Conservation (phyloP, 2,888 invertebrate genomes). For the Autographa pulchrina region DNA sequence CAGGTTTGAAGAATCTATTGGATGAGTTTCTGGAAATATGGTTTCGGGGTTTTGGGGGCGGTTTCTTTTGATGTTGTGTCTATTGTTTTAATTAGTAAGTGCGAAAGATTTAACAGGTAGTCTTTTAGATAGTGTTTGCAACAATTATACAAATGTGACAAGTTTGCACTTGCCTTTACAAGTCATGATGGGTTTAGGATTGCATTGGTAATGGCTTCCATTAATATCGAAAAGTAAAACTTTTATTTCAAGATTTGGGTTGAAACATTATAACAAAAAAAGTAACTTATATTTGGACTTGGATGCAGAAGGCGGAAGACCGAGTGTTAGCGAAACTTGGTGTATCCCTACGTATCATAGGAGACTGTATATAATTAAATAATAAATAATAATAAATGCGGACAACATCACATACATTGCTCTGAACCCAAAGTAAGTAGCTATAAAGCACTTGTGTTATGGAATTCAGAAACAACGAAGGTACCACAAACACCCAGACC, state of each 20-base stretch:
- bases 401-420: no score
- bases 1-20: slow-evolving; percentile 11
- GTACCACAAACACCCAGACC: no score
- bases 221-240: no score
- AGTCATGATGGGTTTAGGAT: no score
- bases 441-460: no score
- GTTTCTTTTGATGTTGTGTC: slow-evolving; percentile 9
- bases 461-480: no score
- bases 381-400: no score
- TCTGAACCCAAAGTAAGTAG: no score
- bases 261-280: neutral
- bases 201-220: no score
- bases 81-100: slow-evolving; percentile 4
- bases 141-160: neutral
- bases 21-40: slow-evolving; percentile 28
- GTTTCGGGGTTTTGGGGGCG: slow-evolving; percentile 10
- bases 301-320: neutral
- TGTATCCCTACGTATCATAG: no score
- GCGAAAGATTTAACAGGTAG: slow-evolving; percentile 27
- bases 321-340: neutral
- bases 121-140: slow-evolving; percentile 3
- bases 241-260: no score
- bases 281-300: neutral
- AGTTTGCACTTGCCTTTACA: neutral
- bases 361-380: no score